Conservation (phyloP, 2,113 vertebrate species). For the Egretta garzetta region DNA sequence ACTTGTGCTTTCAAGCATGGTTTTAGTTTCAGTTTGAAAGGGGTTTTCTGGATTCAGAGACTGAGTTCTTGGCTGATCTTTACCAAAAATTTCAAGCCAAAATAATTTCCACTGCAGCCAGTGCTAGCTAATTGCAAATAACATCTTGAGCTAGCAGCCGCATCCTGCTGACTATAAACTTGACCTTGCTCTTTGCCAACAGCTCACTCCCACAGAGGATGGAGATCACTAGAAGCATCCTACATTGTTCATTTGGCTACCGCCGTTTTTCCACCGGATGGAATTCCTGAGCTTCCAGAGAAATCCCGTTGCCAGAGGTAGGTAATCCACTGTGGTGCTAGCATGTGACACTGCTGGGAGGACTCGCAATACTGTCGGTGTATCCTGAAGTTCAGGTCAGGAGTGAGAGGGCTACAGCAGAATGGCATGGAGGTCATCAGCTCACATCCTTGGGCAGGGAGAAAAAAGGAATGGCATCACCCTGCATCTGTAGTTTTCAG, state of each 20-base stretch:
- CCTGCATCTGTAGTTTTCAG: neutral
- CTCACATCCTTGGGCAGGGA: neutral
- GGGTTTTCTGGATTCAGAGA: neutral
- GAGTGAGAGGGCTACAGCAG: neutral
- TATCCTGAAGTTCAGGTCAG: neutral
- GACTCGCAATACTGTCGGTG: neutral
- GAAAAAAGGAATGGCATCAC: neutral
- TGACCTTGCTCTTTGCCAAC: neutral
- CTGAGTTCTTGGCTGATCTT: neutral
- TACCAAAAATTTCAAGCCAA: neutral
- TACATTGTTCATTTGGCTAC: neutral
- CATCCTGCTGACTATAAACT: neutral
- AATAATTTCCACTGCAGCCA: neutral
- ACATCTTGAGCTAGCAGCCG: neutral
- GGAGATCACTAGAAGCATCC: neutral
- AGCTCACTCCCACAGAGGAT: neutral
- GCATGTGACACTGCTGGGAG: neutral
- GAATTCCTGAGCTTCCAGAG: neutral
- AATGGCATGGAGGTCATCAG: neutral
- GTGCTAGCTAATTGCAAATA: neutral
- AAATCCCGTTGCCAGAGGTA: rapidly evolving
- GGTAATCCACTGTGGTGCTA: neutral
- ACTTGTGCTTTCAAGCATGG: neutral
- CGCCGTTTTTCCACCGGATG: rapidly evolving
- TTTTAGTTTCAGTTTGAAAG: neutral